These are phyloP conservation scores for Siniperca obscura DNA, from an alignment of 2,797 vertebrate genomes.

Conservation along the genomic window DNA sequence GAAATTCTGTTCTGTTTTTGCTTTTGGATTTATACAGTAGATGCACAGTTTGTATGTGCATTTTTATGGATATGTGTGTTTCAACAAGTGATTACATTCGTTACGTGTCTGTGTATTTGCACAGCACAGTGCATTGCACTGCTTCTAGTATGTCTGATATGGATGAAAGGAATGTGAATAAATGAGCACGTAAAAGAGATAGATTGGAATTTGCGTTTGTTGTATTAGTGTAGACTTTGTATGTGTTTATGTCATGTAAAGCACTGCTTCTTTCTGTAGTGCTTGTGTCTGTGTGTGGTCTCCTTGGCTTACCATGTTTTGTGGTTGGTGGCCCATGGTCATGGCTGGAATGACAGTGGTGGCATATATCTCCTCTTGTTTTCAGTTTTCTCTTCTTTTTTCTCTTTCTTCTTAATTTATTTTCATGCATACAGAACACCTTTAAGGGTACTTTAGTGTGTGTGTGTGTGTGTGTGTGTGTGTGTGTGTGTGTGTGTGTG, in stretches of 20 bases:
- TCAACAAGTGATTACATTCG: background rate
- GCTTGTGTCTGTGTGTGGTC: slow-evolving; percentile 67
- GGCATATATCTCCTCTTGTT: slow-evolving; percentile 28
- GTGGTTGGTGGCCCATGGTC: slow-evolving; percentile 54
- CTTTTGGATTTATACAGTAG: background rate
- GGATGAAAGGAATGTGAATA: slow-evolving; percentile 39
- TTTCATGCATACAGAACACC: background rate
- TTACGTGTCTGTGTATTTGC: background rate
- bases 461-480: background rate
- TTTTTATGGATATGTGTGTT: background rate
- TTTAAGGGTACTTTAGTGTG: background rate
- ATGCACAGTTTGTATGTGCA: background rate
- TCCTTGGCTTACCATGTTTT: slow-evolving; percentile 55
- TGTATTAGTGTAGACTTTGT: slow-evolving; percentile 33
- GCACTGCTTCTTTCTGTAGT: slow-evolving; percentile 34
- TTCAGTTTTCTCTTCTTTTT: slow-evolving; percentile 31
- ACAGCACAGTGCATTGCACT: background rate
- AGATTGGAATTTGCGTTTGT: slow-evolving; percentile 14
- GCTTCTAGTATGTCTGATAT: background rate
- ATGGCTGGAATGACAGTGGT: slow-evolving; percentile 55
- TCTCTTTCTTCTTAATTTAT: slow-evolving; percentile 31
- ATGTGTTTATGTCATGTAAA: slow-evolving; percentile 32
- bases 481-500: background rate
- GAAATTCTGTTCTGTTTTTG: background rate
- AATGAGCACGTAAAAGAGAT: background rate